Evolutionary conservation across 2,888 invertebrate genomes (phyloP).

Genomic region (Xanthia togata): DNA sequence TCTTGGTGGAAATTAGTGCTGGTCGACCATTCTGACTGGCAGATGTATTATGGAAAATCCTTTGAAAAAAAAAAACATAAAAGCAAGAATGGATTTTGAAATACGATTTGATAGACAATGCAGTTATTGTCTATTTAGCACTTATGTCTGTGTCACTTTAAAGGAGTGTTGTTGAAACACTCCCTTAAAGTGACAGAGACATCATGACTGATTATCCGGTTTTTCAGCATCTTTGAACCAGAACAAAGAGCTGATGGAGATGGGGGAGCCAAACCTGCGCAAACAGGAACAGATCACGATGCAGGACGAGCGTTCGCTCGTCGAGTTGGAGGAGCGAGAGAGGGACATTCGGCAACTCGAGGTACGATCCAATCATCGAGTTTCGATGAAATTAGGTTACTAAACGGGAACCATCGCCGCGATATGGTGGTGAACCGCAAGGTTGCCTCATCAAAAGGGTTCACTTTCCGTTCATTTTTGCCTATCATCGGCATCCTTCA

Average conservation of each 20-base stretch:
- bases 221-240: conserved; percentile 59
- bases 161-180: no score
- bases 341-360: conserved; percentile 97
- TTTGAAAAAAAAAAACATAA: no score
- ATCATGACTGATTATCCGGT: neutral
- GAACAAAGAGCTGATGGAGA: conserved; percentile 78
- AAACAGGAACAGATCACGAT: conserved; percentile 93
- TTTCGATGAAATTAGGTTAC: neutral
- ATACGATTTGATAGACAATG: neutral
- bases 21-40: neutral
- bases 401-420: neutral
- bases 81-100: neutral
- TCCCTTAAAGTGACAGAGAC: neutral
- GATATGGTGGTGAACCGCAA: neutral
- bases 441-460: neutral
- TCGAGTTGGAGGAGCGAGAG: conserved; percentile 96
- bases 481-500: neutral
- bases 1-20: neutral
- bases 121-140: neutral
- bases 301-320: conserved; percentile 96
- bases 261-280: conserved; percentile 75
- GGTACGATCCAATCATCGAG: conserved; percentile 85
- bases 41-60: neutral
- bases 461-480: neutral
- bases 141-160: no score